These are phyloP conservation scores for Sepiola atlantica DNA, from an alignment of 2,888 invertebrate genomes.

Conservation along the genomic window DNA sequence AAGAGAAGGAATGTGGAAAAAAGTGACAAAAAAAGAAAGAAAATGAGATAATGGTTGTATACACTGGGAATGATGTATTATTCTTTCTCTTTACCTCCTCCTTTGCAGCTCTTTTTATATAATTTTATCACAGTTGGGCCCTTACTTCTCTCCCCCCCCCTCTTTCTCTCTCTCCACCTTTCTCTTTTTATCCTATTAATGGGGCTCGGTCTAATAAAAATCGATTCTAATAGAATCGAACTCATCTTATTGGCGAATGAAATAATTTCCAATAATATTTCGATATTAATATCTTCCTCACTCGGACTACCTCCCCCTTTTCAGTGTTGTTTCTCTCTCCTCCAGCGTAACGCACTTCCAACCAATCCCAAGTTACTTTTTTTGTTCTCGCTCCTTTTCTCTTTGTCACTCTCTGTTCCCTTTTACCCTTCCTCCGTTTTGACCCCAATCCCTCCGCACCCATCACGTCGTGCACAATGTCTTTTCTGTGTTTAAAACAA, in stretches of 20 bases:
- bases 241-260: neutral
- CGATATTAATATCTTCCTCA: neutral
- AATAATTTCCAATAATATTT: neutral
- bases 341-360: neutral
- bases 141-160: no score
- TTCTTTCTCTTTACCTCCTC: neutral
- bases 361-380: neutral
- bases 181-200: neutral
- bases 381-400: neutral
- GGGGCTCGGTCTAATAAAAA: neutral
- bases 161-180: neutral
- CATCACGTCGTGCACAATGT: neutral
- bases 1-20: neutral
- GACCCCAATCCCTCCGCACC: no score
- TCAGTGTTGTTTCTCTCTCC: neutral
- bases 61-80: neutral
- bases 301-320: neutral
- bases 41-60: neutral
- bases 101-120: neutral
- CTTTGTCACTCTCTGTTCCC: neutral
- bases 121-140: neutral
- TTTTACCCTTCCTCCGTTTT: neutral
- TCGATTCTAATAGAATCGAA: neutral
- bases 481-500: conserved; percentile 32
- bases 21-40: neutral